A percentile compares a stretch with the other conserved stretches of the same genome.
These are phyloP conservation scores for Pachypeltis micranthus DNA, from an alignment of 1,140 invertebrate species.

Conservation along the genomic window DNA sequence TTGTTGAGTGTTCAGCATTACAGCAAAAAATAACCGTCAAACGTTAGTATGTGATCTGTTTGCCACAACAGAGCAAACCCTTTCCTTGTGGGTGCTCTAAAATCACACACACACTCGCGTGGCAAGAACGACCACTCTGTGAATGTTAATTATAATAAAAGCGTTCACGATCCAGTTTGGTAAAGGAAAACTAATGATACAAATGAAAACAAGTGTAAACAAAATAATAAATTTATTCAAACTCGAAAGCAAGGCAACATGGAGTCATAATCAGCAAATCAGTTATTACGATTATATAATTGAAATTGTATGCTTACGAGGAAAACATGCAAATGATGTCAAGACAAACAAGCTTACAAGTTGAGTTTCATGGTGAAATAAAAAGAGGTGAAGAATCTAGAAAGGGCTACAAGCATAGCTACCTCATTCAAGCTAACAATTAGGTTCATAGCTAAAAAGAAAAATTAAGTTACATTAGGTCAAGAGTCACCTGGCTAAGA, in stretches of 20 bases:
- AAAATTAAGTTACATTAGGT: slow-evolving; percentile 15
- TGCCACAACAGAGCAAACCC: too few species aligned
- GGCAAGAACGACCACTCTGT: too few species aligned
- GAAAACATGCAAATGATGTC: neutral
- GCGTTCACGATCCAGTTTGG: too few species aligned
- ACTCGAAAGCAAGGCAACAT: neutral
- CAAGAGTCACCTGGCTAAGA: slow-evolving; percentile 61
- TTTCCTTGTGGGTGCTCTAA: too few species aligned
- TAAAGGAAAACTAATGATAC: neutral
- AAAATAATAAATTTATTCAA: slow-evolving; percentile 4
- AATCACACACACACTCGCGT: too few species aligned
- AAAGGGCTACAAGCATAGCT: neutral
- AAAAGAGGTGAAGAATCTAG: neutral
- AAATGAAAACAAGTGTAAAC: neutral
- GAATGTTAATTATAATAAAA: too few species aligned
- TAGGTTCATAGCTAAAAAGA: neutral
- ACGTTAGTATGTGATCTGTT: too few species aligned
- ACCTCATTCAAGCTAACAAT: neutral
- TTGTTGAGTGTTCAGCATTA: too few species aligned
- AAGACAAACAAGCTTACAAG: neutral
- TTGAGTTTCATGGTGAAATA: neutral
- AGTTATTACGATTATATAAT: neutral
- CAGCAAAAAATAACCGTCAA: too few species aligned
- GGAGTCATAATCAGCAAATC: too few species aligned
- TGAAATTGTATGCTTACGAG: neutral